Evolutionary conservation across 2,797 vertebrate genomes (phyloP).

Genomic region (Apodemus agrarius): DNA sequence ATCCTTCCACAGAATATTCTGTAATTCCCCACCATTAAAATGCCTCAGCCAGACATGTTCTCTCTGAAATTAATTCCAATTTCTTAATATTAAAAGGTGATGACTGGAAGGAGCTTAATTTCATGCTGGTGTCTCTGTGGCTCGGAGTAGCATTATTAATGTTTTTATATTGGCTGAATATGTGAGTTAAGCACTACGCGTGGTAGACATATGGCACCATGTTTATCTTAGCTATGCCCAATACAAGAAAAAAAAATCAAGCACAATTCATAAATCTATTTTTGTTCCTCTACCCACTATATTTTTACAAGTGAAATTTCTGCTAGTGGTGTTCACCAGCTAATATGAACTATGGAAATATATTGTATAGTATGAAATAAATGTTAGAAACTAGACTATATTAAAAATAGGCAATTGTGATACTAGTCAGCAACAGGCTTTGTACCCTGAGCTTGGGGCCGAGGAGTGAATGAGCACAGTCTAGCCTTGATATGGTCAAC

Average conservation of each 20-base stretch:
- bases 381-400: neutral
- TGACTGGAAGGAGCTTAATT: conserved; percentile 71
- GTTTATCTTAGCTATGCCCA: conserved; percentile 48
- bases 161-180: conserved; percentile 54
- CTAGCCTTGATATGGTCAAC: neutral
- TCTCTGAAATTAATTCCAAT: conserved; percentile 79
- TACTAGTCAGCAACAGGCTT: neutral
- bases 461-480: neutral
- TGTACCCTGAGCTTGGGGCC: neutral
- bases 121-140: conserved; percentile 66
- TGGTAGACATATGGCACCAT: conserved; percentile 31
- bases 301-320: conserved; percentile 42
- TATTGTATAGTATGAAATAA: neutral
- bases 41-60: conserved; percentile 47
- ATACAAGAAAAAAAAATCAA: conserved; percentile 26
- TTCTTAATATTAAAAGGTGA: conserved; percentile 72
- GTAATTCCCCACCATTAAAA: conserved; percentile 33
- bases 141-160: conserved; percentile 68
- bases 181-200: conserved; percentile 52
- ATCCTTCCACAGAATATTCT: conserved; percentile 66
- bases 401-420: neutral
- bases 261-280: neutral
- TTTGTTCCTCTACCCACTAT: neutral
- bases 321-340: neutral
- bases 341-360: conserved; percentile 27